Base-by-base conservation (phyloP, 2,888 invertebrate species). In the Acleris holmiana region DNA sequence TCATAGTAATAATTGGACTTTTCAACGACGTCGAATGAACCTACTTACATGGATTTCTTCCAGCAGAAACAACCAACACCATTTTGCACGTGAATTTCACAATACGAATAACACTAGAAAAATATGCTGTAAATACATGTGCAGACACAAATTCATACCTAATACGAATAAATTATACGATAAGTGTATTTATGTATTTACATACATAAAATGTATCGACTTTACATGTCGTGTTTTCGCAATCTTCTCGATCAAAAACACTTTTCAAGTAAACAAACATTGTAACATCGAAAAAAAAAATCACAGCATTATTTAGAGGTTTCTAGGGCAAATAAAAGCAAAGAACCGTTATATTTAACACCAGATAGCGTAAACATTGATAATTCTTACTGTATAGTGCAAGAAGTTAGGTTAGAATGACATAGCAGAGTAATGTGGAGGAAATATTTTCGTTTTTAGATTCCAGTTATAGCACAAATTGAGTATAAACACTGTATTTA, bases 351-450 rank as follows among this genome's bases (percentile, higher is more conserved):
- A 63, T 21, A 40, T 41, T 60, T 51, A 70, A 66, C 67, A 59
- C 61, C 41, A 35, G 47, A 53, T 46, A 23, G n/a, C 41, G 47
- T 57, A 66, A 66, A 61, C 62, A 66, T 67, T 61, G 62, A 68
- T 60, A 53, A 63, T 60, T 41, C 57, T 15, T 58, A 71, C 70
- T 73, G 72, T 68, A 71, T 57, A 51, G 41, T 21, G 25, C 21
- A 18, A 59, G 74, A 76, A 74, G 78, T 77, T 63, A 78, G 91
- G 91, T 91, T 91, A 91, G 70, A 80, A 80, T 90, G 91, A 91
- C 84, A 69, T 66, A 68, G 89, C 89, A 87, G 23, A 66, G 70
- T 64, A 10, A n/a, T 58, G 51, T 10, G 17, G 46, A 41, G 25
- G 19, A 19, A 67, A 57, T 57, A 59, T 48, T 35, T 25, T 41